A percentile compares a stretch with the other conserved stretches of the same genome.
Conservation (phyloP, 2,113 vertebrate species). For the Phalacrocorax aristotelis region DNA sequence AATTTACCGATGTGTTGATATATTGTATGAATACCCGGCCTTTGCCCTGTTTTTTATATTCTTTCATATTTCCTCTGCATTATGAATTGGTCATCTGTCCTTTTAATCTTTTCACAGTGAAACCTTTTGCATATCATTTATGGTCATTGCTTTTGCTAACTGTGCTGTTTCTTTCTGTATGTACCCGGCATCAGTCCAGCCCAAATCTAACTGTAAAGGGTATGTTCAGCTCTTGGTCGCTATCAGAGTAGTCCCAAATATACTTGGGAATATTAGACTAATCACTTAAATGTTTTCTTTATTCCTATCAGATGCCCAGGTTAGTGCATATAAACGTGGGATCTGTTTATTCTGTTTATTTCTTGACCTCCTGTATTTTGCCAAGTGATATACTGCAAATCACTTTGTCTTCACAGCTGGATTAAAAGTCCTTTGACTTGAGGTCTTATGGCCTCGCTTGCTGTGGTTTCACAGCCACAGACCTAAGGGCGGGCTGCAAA, state of each 20-base stretch:
- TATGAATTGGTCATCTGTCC: not conserved
- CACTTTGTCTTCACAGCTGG: not conserved
- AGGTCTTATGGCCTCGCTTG: not conserved
- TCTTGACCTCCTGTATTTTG: not conserved
- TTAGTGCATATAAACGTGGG: not conserved
- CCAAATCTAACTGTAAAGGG: not conserved
- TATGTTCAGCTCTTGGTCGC: not conserved
- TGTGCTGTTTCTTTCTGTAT: not conserved
- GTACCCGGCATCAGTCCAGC: not conserved
- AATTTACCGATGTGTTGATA: not conserved
- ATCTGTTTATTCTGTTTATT: not conserved
- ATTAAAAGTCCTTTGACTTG: not conserved
- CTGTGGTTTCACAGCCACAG: not conserved
- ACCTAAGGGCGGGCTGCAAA: not conserved
- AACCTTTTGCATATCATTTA: not conserved
- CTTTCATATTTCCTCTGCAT: not conserved
- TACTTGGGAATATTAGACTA: not conserved
- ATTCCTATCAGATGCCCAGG: not conserved
- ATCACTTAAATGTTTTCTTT: not conserved
- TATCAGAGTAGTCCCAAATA: not conserved
- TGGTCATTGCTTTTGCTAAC: not conserved
- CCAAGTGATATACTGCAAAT: not conserved
- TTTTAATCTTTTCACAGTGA: not conserved
- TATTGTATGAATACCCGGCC: not conserved
- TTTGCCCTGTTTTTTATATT: not conserved